Conservation (phyloP, 2,797 vertebrate species). For the Allobates femoralis region DNA sequence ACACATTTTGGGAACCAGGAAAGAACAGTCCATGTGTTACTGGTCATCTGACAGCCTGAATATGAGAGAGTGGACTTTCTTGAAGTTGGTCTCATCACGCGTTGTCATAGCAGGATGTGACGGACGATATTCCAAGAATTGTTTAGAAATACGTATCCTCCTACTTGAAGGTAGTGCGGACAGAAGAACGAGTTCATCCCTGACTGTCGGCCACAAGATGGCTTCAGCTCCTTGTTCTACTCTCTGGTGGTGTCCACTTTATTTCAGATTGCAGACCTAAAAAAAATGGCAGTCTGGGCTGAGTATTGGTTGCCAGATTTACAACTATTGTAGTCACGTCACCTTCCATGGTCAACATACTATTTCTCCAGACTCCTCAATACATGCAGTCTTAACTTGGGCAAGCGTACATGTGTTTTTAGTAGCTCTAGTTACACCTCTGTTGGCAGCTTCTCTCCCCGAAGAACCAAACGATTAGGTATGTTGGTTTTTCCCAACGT, state of each 20-base stretch:
- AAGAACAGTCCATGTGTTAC: slow-evolving; percentile 17
- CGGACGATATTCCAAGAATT: not conserved
- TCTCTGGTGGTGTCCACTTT: not conserved
- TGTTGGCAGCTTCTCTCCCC: too few relatives aligned
- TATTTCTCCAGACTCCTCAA: too few relatives aligned
- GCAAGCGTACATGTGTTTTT: too few relatives aligned
- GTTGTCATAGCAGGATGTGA: slow-evolving; percentile 1
- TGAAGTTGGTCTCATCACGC: not conserved
- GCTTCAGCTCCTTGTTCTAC: not conserved
- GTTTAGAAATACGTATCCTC: slow-evolving; percentile 2
- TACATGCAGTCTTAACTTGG: too few relatives aligned
- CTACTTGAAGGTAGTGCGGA: not conserved
- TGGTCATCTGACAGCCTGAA: not conserved
- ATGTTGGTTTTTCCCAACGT: too few relatives aligned
- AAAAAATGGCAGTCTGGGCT: not conserved
- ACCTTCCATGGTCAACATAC: too few relatives aligned
- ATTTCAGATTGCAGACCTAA: not conserved
- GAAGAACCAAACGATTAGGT: too few relatives aligned
- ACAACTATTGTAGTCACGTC: too few relatives aligned
- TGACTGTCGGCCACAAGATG: not conserved
- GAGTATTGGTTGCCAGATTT: not conserved
- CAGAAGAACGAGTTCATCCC: not conserved
- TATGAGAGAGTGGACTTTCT: not conserved
- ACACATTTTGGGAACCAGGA: slow-evolving; percentile 48
- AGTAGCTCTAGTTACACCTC: too few relatives aligned